phyloP scores from a whole-genome alignment of 1,140 invertebrate species.

The Diorhabda carinulata region DNA sequence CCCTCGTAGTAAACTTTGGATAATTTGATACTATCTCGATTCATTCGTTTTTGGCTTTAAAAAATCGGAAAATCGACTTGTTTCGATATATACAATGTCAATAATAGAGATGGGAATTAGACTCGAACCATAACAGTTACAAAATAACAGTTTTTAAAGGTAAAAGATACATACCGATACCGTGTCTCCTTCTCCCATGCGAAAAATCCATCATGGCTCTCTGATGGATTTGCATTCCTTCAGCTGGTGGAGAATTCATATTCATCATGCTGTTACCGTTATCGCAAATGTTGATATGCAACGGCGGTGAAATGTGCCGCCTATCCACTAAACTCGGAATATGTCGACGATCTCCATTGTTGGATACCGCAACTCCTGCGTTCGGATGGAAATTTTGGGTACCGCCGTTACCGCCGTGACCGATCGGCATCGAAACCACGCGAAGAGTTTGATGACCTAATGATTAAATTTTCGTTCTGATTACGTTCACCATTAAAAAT shows the following conservation, averaged over 20 bases:
- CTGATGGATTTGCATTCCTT: slow-evolving; percentile 36
- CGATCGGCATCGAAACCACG: slow-evolving; percentile 2
- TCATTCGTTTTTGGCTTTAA: too few species aligned
- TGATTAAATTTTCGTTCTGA: too few species aligned
- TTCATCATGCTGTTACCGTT: slow-evolving; percentile 30
- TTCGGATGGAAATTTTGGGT: background rate
- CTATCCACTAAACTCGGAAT: slow-evolving; percentile 38
- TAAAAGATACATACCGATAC: slow-evolving; percentile 36
- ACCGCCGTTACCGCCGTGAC: background rate
- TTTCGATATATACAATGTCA: too few species aligned
- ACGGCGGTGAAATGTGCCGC: slow-evolving; percentile 45
- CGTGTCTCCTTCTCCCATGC: slow-evolving; percentile 41
- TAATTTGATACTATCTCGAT: too few species aligned
- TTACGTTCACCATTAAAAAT: too few species aligned
- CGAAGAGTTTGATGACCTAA: background rate
- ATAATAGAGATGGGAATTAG: too few species aligned
- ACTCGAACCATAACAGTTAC: too few species aligned
- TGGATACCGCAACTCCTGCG: background rate
- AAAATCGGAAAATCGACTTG: too few species aligned
- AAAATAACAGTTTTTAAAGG: too few species aligned
- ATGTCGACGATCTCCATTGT: slow-evolving; percentile 30
- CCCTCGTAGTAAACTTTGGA: too few species aligned
- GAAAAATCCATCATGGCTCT: slow-evolving; percentile 42
- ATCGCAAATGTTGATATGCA: slow-evolving; percentile 47
- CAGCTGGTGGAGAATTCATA: slow-evolving; percentile 32